Conservation (phyloP, 2,113 vertebrate species). For the Oriolus oriolus region DNA sequence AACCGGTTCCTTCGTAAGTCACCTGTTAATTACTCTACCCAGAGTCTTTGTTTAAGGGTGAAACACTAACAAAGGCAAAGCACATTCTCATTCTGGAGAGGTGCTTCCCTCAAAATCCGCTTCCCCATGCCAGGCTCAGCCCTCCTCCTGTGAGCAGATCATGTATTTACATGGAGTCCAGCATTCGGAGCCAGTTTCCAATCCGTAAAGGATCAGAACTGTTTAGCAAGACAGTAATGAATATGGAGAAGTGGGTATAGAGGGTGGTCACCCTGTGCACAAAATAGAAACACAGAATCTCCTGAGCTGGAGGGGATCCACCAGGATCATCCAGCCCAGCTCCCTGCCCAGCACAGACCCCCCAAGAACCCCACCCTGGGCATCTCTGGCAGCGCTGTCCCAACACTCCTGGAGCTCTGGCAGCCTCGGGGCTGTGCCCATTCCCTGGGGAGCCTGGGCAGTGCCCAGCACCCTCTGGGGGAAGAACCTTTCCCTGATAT, state of each 20-base stretch:
- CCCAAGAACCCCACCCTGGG: background rate
- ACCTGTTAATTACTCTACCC: constrained; percentile 62
- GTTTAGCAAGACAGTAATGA: background rate
- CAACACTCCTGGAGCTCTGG: background rate
- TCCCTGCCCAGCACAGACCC: rapidly evolving
- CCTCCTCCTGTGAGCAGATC: background rate
- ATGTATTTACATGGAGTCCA: background rate
- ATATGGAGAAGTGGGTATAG: rapidly evolving
- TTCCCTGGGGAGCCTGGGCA: background rate
- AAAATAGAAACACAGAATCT: background rate
- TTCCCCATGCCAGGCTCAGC: background rate
- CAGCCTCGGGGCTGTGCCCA: rapidly evolving
- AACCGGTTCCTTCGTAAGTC: constrained; percentile 55
- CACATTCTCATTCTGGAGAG: background rate
- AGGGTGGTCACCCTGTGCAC: background rate
- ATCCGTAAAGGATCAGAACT: background rate
- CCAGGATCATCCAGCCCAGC: rapidly evolving
- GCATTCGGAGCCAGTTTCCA: background rate
- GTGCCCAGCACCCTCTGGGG: background rate
- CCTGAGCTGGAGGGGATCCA: background rate
- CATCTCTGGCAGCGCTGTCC: rapidly evolving
- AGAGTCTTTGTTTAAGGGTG: constrained; percentile 1
- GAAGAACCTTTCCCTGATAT: background rate
- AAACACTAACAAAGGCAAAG: constrained; percentile 54
- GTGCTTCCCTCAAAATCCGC: background rate